phyloP scores from a whole-genome alignment of 2,888 invertebrate genomes.

The Ellobium chinense region DNA sequence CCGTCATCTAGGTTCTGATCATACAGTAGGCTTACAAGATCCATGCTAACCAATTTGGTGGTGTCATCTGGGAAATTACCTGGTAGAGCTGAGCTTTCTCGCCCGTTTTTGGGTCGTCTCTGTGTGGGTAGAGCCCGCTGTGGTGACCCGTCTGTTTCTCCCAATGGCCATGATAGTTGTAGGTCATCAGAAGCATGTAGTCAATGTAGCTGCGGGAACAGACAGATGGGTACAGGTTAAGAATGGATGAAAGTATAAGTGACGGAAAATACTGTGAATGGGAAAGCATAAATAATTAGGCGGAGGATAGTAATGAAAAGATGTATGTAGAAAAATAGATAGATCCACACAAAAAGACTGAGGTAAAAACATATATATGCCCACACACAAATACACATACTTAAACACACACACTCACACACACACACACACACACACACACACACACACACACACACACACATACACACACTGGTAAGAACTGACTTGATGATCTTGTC shows the following conservation, averaged over 20 bases:
- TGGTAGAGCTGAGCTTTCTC: constrained; percentile 63
- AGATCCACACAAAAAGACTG: background rate
- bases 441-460: constrained; percentile 20
- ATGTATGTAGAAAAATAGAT: background rate
- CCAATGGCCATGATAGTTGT: constrained; percentile 73
- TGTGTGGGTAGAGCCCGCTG: constrained; percentile 59
- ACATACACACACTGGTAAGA: background rate
- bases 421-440: constrained; percentile 16
- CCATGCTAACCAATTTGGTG: too few relatives aligned
- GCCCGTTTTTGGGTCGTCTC: constrained; percentile 54
- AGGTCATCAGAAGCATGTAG: constrained; percentile 69
- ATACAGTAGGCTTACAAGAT: too few relatives aligned
- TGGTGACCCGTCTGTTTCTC: constrained; percentile 68
- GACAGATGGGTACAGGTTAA: too few relatives aligned
- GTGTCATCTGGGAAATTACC: too few relatives aligned
- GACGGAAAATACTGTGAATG: background rate
- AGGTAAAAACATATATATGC: too few relatives aligned
- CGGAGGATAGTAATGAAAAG: background rate
- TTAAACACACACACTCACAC: constrained; percentile 6
- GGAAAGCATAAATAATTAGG: background rate
- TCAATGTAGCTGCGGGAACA: constrained; percentile 60
- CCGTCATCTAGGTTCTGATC: too few relatives aligned
- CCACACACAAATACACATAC: background rate
- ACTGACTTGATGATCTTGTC: constrained; percentile 53
- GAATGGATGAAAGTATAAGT: background rate